Percentiles rank a stretch among this genome's conserved stretches.
Conservation (phyloP, 2,797 vertebrate species). For the Acrossocheilus fasciatus region DNA sequence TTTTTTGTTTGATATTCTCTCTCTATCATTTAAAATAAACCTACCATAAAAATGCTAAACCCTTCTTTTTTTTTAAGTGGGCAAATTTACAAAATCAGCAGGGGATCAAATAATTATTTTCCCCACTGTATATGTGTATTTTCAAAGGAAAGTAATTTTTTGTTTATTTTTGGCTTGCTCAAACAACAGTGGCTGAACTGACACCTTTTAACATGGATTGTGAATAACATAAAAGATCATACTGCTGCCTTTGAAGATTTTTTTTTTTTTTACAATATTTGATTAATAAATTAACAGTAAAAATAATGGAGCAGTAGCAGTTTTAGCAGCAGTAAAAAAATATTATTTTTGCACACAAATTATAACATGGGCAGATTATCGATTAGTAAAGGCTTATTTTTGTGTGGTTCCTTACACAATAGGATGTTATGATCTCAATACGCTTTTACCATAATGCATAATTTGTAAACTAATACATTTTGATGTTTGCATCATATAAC, state of each 20-base stretch:
- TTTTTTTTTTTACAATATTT: no score
- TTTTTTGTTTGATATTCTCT: no score
- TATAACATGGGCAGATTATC: background rate
- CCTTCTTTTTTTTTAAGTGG: no score
- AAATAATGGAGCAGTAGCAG: no score
- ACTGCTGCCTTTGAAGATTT: no score
- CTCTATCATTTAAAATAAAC: no score
- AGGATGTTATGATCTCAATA: background rate
- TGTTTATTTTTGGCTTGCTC: background rate
- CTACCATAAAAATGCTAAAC: no score
- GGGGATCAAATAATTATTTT: no score
- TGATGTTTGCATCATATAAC: background rate
- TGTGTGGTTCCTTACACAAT: background rate
- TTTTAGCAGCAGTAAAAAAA: background rate
- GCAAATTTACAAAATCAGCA: no score
- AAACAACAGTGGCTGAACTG: background rate
- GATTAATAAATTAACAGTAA: no score
- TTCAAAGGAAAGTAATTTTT: background rate
- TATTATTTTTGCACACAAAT: background rate
- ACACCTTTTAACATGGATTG: background rate
- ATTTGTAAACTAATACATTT: background rate
- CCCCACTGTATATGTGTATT: no score
- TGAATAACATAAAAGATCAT: background rate
- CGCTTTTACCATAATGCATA: background rate
- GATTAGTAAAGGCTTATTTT: background rate